These are phyloP conservation scores for Champsocephalus gunnari DNA, from an alignment of 2,797 vertebrate species.

Conservation along the genomic window DNA sequence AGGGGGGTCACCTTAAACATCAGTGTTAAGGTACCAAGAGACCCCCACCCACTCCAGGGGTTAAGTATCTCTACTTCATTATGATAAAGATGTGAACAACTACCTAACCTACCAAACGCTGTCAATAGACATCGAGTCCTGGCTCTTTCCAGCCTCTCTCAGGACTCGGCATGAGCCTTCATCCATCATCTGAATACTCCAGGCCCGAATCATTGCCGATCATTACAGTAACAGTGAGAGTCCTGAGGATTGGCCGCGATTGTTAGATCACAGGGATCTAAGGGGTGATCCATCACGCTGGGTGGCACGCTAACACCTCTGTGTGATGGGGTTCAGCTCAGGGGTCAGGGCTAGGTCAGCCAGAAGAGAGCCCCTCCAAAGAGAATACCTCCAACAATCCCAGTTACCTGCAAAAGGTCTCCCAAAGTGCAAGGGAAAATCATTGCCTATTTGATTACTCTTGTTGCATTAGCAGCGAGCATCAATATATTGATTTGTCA, in stretches of 20 bases:
- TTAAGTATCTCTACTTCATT: slow-evolving; percentile 88
- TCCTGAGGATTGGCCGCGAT: slow-evolving; percentile 80
- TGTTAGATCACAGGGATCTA: slow-evolving; percentile 78
- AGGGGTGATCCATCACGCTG: slow-evolving; percentile 85
- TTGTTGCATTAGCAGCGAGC: slow-evolving; percentile 1
- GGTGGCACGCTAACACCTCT: slow-evolving; percentile 83
- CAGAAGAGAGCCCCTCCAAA: slow-evolving; percentile 59
- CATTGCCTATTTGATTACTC: slow-evolving; percentile 17
- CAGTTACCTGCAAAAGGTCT: slow-evolving; percentile 32
- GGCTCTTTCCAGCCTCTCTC: slow-evolving; percentile 63
- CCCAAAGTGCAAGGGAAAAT: slow-evolving; percentile 26
- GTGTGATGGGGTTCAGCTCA: slow-evolving; percentile 81
- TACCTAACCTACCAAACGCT: slow-evolving; percentile 65
- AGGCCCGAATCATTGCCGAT: slow-evolving; percentile 85
- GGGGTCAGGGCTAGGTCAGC: slow-evolving; percentile 81
- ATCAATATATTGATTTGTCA: slow-evolving; percentile 20
- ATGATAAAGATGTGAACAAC: slow-evolving; percentile 86
- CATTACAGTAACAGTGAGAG: slow-evolving; percentile 82
- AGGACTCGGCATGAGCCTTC: slow-evolving; percentile 73
- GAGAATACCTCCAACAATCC: slow-evolving; percentile 46
- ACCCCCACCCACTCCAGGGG: slow-evolving; percentile 73
- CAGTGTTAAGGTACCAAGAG: slow-evolving; percentile 76
- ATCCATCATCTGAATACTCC: slow-evolving; percentile 88
- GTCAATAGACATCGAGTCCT: slow-evolving; percentile 75
- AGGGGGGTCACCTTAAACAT: slow-evolving; percentile 85